A percentile compares a stretch with the other conserved stretches of the same genome.
These are phyloP conservation scores for Bimastos eiseni DNA, from an alignment of 2,888 invertebrate genomes.

Conservation along the genomic window DNA sequence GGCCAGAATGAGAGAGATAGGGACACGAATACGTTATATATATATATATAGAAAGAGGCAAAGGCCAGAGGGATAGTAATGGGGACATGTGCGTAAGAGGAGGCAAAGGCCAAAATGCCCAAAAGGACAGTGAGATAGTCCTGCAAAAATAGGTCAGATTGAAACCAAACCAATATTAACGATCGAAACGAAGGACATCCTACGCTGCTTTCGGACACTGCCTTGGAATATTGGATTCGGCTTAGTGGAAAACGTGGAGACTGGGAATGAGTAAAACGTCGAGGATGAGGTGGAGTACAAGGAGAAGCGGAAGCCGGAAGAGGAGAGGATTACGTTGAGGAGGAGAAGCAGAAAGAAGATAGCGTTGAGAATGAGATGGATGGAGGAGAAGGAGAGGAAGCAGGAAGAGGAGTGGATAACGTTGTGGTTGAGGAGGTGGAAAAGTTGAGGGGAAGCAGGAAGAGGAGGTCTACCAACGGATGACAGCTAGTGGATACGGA, in stretches of 20 bases:
- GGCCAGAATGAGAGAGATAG: too few relatives aligned
- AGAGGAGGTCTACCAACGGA: too few relatives aligned
- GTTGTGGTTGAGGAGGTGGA: too few relatives aligned
- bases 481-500: too few relatives aligned
- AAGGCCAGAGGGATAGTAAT: not conserved
- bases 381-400: not conserved
- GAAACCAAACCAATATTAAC: not conserved
- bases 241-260: not conserved
- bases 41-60: not conserved
- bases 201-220: not conserved
- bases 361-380: not conserved
- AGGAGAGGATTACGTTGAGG: not conserved
- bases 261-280: not conserved
- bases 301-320: not conserved
- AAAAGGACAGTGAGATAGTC: not conserved
- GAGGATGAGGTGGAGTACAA: not conserved
- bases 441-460: not conserved
- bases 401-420: too few relatives aligned
- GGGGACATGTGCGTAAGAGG: not conserved
- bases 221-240: not conserved
- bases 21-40: too few relatives aligned
- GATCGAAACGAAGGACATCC: not conserved
- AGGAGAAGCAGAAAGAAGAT: not conserved
- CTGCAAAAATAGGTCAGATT: not conserved
- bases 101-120: not conserved